Conservation (phyloP, 2,888 invertebrate genomes). For the Dolichomitus sp. region DNA sequence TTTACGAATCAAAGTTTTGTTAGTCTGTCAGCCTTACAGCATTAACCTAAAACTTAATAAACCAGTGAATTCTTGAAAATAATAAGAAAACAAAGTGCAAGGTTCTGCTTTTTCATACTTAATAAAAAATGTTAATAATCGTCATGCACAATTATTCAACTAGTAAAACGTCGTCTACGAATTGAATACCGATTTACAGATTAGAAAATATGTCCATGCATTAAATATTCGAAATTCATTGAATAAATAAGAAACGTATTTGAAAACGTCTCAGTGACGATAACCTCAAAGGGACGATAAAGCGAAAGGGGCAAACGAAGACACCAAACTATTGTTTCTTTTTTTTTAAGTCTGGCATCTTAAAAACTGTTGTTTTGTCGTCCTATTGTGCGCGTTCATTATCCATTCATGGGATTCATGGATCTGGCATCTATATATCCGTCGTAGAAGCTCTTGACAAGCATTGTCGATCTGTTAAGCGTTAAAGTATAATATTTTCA, state of each 20-base stretch:
- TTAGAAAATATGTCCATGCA: not conserved
- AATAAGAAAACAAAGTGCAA: too few relatives aligned
- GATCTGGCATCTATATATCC: conserved; percentile 6
- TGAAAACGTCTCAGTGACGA: not conserved
- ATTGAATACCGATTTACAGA: too few relatives aligned
- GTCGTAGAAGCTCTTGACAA: conserved; percentile 16
- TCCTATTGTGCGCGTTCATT: conserved; percentile 37
- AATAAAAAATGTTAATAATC: too few relatives aligned
- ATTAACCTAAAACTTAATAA: too few relatives aligned
- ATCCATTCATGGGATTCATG: conserved; percentile 49
- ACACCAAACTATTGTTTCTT: not conserved
- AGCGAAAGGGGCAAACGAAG: not conserved
- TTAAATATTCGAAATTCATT: conserved; percentile 43
- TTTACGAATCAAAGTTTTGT: too few relatives aligned
- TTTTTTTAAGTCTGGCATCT: conserved; percentile 3
- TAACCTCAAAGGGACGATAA: not conserved
- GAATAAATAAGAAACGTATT: conserved; percentile 28
- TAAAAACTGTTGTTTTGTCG: conserved; percentile 30
- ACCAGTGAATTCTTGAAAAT: too few relatives aligned
- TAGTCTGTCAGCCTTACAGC: too few relatives aligned
- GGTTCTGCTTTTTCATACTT: too few relatives aligned
- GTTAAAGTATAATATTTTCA: conserved; percentile 44
- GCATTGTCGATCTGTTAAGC: conserved; percentile 37
- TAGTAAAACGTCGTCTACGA: too few relatives aligned
- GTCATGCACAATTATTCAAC: too few relatives aligned